phyloP scores from a whole-genome alignment of 2,797 vertebrate genomes.

The Sylvilagus floridanus region DNA sequence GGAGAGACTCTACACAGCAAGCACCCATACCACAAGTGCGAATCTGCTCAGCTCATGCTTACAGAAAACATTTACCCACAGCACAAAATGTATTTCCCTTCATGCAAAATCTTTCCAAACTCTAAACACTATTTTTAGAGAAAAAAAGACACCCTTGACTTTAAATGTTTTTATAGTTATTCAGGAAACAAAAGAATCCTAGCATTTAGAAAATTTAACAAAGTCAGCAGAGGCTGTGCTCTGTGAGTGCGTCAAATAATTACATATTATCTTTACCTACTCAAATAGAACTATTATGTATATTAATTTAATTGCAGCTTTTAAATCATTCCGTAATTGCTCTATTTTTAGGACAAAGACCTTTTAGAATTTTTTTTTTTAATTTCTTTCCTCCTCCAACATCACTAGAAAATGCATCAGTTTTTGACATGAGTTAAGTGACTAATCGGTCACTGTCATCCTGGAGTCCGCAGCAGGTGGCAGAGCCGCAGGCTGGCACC shows the following conservation, averaged over 20 bases:
- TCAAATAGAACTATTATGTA: slow-evolving; percentile 40
- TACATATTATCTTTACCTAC: not conserved
- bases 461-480: rapidly evolving
- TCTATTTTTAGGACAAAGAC: slow-evolving; percentile 66
- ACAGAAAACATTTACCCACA: not conserved
- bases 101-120: not conserved
- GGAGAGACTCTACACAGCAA: rapidly evolving
- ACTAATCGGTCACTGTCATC: not conserved
- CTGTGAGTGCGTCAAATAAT: not conserved
- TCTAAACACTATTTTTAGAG: slow-evolving; percentile 17
- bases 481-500: too few species aligned
- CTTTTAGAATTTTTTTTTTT: not conserved
- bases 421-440: not conserved
- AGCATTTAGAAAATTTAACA: not conserved
- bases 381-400: not conserved
- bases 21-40: not conserved
- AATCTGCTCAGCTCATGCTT: not conserved
- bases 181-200: slow-evolving; percentile 37
- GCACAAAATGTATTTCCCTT: not conserved
- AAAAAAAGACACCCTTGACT: slow-evolving; percentile 8
- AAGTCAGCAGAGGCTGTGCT: not conserved
- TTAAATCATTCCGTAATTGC: slow-evolving; percentile 55
- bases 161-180: slow-evolving; percentile 32
- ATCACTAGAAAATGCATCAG: not conserved
- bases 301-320: slow-evolving; percentile 61